Evolutionary conservation across 2,113 vertebrate species (phyloP).

Genomic region (Micromys minutus): DNA sequence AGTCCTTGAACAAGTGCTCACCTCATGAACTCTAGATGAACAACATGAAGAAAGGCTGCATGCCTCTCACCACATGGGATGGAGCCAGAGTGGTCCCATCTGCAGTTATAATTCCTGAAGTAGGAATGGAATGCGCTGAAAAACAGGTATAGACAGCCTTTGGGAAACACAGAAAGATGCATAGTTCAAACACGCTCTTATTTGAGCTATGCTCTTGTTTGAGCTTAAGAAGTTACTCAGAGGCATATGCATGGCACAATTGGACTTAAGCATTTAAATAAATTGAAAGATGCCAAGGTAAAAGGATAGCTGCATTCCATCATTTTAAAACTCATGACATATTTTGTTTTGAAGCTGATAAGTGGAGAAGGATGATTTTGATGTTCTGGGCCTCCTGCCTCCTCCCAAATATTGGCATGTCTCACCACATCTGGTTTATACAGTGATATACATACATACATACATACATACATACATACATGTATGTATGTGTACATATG

Average conservation of each 20-base stretch:
- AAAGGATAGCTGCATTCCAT: background rate
- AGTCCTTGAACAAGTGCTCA: background rate
- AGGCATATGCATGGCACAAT: background rate
- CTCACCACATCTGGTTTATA: too few relatives aligned
- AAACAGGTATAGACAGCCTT: background rate
- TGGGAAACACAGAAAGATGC: conserved; percentile 28
- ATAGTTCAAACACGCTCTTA: background rate
- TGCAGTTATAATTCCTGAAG: too few relatives aligned
- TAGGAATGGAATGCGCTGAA: background rate
- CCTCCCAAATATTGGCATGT: background rate
- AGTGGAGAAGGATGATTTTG: background rate
- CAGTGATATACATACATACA: too few relatives aligned
- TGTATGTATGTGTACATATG: too few relatives aligned
- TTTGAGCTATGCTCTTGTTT: conserved; percentile 9
- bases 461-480: too few relatives aligned
- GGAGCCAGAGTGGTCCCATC: background rate
- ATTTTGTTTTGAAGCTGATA: background rate
- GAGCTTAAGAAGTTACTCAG: background rate
- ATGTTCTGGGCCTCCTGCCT: background rate
- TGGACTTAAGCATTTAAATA: background rate
- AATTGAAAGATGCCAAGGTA: background rate
- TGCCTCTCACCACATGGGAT: background rate
- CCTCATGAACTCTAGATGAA: conserved; percentile 24
- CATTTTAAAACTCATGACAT: background rate
- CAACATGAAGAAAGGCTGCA: background rate